Base-by-base conservation (phyloP, 2,888 invertebrate species). In the Ectemnius lituratus region DNA sequence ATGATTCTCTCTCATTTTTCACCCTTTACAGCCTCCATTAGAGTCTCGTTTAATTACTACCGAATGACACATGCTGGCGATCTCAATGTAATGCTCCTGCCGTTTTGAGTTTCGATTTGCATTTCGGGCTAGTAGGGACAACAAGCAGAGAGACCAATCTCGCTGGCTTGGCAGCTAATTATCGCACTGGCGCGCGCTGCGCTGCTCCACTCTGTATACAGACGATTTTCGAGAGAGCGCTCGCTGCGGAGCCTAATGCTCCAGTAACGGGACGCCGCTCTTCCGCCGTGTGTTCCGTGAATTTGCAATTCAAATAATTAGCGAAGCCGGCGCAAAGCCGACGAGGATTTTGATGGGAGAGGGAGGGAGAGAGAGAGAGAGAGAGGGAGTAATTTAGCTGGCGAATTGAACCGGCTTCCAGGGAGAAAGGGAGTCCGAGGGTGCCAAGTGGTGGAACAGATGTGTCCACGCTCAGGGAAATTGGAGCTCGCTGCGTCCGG, bases 301-400 rank as follows among this genome's bases (percentile, higher is more conserved):
- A 88, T 88, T 88, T 85, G 83, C 86, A 87, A 87, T 86, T 88
- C 84, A 87, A 88, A 88, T 88, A 87, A 87, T 85, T 87, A 83
- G 76, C 79, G 71, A 85, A 78, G 64, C 71, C 67, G 65, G 76
- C 67, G 77, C 78, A 84, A 83, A 78, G 78, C 66, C 68, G 70
- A 64, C 75, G 28, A 66, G 68, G 58, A 70, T 58, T 52, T 67
- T 56, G 59, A 58, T 57, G 47, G 46, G 28, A 70, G 23, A 13
- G 56, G 56, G 37, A 11, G 37, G 8, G 4, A 37, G 37, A 8
- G 37, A 37, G 37, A 6, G 37, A 37, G 11, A 37, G 8, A 8
- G 37, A 37, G 37, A 37, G 37, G 8, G 37, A 8, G 37, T 67
- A 73, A 73, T 66, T 69, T 69, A 58, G 49, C 61, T 27, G 45